Conservation (phyloP, 2,113 vertebrate species). For the Chlorodrepanis virens region DNA sequence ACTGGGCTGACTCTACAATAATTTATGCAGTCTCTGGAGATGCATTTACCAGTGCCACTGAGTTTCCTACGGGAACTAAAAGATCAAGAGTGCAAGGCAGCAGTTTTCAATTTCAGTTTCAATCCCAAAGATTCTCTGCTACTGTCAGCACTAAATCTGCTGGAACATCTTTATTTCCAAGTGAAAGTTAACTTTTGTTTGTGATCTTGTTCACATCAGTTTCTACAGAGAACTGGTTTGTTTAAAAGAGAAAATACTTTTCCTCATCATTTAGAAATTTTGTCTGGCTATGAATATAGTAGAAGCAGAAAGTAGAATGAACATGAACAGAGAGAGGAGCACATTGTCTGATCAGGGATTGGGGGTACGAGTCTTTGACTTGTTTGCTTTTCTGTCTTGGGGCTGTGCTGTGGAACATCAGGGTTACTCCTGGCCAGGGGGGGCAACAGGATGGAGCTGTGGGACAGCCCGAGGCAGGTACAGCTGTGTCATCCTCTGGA, state of each 20-base stretch:
- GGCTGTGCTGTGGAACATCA: not conserved
- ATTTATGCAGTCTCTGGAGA: not conserved
- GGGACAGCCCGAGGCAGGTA: not conserved
- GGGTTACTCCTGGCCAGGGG: not conserved
- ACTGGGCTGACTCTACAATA: not conserved
- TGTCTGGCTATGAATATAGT: not conserved
- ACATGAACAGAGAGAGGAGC: not conserved
- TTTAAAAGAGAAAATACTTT: not conserved
- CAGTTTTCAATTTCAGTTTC: not conserved
- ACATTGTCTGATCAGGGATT: not conserved
- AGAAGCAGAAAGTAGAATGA: not conserved
- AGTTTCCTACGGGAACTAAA: not conserved
- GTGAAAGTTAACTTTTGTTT: not conserved
- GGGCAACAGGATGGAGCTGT: not conserved
- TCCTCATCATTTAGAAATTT: not conserved
- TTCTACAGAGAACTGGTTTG: not conserved
- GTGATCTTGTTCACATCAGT: not conserved
- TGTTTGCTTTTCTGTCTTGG: fast-evolving
- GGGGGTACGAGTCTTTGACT: not conserved
- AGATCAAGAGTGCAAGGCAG: not conserved
- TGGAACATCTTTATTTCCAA: not conserved
- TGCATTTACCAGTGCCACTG: not conserved
- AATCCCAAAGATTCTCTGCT: not conserved
- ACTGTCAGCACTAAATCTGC: not conserved
- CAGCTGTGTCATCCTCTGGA: not conserved